A percentile compares a stretch with the other conserved stretches of the same genome.
Evolutionary conservation across 2,888 invertebrate species (phyloP).

Genomic region (Pollenia labialis): DNA sequence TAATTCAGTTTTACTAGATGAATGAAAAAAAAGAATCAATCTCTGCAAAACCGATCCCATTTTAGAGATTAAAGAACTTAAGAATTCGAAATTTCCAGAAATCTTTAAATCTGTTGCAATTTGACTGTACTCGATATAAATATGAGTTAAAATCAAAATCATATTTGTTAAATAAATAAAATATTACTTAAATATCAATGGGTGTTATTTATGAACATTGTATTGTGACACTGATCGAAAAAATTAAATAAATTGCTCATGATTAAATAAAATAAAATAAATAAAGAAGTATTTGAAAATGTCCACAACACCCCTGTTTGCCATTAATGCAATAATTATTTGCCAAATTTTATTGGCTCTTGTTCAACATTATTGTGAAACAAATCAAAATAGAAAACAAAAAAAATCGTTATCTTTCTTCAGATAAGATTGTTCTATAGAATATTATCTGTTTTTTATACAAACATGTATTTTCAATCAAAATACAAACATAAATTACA

Average conservation of each 20-base stretch:
- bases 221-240: conserved; percentile 23
- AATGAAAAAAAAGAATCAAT: no score
- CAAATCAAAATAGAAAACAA: not conserved
- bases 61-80: no score
- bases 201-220: not conserved
- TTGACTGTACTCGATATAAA: no score
- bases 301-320: conserved; percentile 24
- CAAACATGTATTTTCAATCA: conserved; percentile 53
- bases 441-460: conserved; percentile 32
- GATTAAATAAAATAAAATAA: conserved; percentile 17
- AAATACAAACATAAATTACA: not conserved
- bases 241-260: conserved; percentile 28
- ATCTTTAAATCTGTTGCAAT: no score
- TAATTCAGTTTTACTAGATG: no score
- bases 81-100: no score
- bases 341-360: conserved; percentile 53
- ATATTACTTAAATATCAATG: not conserved
- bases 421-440: conserved; percentile 46
- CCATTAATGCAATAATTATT: conserved; percentile 38
- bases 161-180: not conserved
- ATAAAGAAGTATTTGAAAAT: not conserved
- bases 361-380: conserved; percentile 4
- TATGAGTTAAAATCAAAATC: no score
- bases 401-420: conserved; percentile 3
- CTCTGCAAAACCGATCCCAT: no score